Conservation (phyloP, 1,140 invertebrate genomes). For the Branchinecta lindahli region DNA sequence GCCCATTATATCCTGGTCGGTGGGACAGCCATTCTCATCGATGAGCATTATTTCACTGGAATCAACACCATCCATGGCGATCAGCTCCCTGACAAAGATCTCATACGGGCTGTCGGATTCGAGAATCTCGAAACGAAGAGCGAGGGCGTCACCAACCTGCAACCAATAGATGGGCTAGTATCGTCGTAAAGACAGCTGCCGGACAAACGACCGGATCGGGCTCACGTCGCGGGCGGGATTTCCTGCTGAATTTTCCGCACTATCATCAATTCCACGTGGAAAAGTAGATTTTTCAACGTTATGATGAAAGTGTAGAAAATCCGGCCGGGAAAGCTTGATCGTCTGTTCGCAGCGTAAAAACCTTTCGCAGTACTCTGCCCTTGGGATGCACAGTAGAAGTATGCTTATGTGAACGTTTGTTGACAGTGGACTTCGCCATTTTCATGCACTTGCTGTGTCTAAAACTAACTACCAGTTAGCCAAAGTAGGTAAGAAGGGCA, state of each 20-base stretch:
- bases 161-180: conserved; percentile 22
- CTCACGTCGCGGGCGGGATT: conserved; percentile 14
- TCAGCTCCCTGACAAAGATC: conserved; percentile 39
- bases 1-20: conserved; percentile 37
- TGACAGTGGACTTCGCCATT: too few relatives aligned
- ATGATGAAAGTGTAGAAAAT: neutral
- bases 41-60: conserved; percentile 37
- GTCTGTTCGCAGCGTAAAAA: too few relatives aligned
- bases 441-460: too few relatives aligned
- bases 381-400: too few relatives aligned
- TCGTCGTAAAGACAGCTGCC: too few relatives aligned
- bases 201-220: conserved; percentile 19
- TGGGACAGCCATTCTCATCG: conserved; percentile 37
- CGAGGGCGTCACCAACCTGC: conserved; percentile 36
- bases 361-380: too few relatives aligned
- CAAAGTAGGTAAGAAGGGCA: too few relatives aligned
- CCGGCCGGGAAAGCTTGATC: too few relatives aligned
- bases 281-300: neutral
- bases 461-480: too few relatives aligned
- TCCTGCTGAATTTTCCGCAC: too few relatives aligned
- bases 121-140: conserved; percentile 36
- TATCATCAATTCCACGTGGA: too few relatives aligned
- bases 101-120: conserved; percentile 38
- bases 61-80: conserved; percentile 39
- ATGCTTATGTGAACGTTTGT: too few relatives aligned